These are phyloP conservation scores for Lutra lutra DNA, from an alignment of 2,797 vertebrate genomes.

Conservation along the genomic window DNA sequence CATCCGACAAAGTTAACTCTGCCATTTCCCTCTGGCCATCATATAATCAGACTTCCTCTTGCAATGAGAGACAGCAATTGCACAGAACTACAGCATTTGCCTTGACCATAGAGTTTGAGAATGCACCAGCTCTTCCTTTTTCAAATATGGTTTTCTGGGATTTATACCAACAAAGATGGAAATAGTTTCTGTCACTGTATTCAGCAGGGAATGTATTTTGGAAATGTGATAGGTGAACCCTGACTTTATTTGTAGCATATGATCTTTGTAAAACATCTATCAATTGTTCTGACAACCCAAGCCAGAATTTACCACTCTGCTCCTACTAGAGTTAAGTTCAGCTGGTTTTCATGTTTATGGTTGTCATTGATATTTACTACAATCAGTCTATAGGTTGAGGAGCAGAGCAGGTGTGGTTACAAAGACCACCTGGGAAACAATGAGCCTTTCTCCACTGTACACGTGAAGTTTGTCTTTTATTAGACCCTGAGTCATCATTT, in stretches of 20 bases:
- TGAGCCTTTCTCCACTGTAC: neutral
- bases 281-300: neutral
- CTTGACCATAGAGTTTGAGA: neutral
- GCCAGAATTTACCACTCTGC: neutral
- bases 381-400: neutral
- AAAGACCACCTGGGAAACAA: neutral
- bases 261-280: constrained; percentile 50
- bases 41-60: neutral
- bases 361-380: neutral
- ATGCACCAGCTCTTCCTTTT: constrained; percentile 43
- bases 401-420: neutral
- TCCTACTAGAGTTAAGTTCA: neutral
- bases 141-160: constrained; percentile 26
- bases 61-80: neutral
- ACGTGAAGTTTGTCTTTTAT: neutral
- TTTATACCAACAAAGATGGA: constrained; percentile 23
- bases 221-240: constrained; percentile 23
- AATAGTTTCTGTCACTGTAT: constrained; percentile 42
- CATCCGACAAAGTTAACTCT: neutral
- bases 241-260: constrained; percentile 18
- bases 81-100: neutral
- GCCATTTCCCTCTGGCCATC: neutral
- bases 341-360: neutral
- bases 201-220: constrained; percentile 44
- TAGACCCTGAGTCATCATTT: neutral